Conservation (phyloP, 2,888 invertebrate genomes). For the Diaprepes abbreviatus region DNA sequence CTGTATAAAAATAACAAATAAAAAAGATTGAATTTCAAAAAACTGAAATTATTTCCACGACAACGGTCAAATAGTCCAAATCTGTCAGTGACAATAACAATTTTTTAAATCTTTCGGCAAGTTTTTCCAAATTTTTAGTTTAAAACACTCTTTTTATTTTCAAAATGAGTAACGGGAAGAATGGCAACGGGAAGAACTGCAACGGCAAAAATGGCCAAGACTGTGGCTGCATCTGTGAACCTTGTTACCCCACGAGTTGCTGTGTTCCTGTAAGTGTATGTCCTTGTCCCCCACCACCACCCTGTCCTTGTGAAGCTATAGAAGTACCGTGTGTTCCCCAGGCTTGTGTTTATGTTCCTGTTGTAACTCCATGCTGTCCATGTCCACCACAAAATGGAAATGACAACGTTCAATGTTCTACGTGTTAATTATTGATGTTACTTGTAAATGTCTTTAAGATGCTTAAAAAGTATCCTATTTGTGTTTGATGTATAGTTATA, state of each 20-base stretch:
- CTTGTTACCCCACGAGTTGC: constrained; percentile 49
- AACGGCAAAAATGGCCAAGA: constrained; percentile 22
- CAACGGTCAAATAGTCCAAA: neutral
- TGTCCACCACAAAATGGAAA: constrained; percentile 33
- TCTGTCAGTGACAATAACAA: neutral
- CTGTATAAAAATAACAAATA: neutral
- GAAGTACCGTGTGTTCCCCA: constrained; percentile 50
- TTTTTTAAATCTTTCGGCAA: constrained; percentile 20
- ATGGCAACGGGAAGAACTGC: too few relatives aligned
- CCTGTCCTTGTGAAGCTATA: constrained; percentile 42
- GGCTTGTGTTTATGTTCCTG: constrained; percentile 51
- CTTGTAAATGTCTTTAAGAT: neutral
- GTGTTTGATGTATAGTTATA: neutral
- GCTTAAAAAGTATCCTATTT: constrained; percentile 12
- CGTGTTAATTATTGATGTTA: constrained; percentile 3
- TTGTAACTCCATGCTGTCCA: constrained; percentile 50
- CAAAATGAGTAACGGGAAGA: constrained; percentile 28
- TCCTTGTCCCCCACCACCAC: constrained; percentile 47
- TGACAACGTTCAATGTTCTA: constrained; percentile 21
- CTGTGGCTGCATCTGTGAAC: constrained; percentile 46
- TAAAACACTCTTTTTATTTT: constrained; percentile 5
- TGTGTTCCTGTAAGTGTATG: constrained; percentile 52
- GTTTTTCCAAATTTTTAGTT: constrained; percentile 23
- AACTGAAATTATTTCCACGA: neutral
- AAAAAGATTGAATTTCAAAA: neutral